Evolutionary conservation across 2,797 vertebrate genomes (phyloP), one percentile per base, ranked within the genome.

Genomic region (Takifugu ocellatus): DNA sequence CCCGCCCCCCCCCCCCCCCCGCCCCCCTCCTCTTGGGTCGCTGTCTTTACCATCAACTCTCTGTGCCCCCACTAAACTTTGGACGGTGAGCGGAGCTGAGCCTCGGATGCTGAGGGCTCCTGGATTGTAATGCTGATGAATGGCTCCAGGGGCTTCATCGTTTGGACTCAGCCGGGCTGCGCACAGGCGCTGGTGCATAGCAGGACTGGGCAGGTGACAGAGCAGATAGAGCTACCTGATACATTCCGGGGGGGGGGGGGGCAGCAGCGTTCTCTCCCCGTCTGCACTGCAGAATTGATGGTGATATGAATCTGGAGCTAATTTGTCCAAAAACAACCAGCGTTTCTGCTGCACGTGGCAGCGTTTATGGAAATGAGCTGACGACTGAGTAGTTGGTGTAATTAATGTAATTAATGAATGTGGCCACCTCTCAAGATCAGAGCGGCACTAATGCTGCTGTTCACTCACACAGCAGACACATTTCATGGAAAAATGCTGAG

Each of bases 31-130:
- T 3, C 63, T 68, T 50, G 42, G 69, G 88, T 84, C 82, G 70
- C 75, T 83, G 74, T 53, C 39, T 79, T 78, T 68, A 80, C 82
- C 63, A 78, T 82, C 81, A 63, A 83, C 73, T 72, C 54, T 52
- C 54, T 43, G 43, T 44, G 57, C 56, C 55, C 49, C 11, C 43
- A 63, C 71, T 21, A 21, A 21, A 21, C 21, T 21, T 21, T 21
- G 21, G 21, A 21, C 21, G 21, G 21, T 21, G 21, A 21, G 21
- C 21, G 21, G 21, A 21, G 21, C 21, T 21, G 21, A 21, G 21
- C 21, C 21, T 21, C 21, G 21, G 21, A 21, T 21, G 1, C 21
- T 21, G n/a, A n/a, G n/a, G n/a, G n/a, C n/a, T n/a, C n/a, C n/a
- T 73, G 67, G 66, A 76, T 74, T 65, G 25, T 53, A 45, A 53